Evolutionary conservation across 1,140 invertebrate species (phyloP).

Genomic region (Drosophila simulans): DNA sequence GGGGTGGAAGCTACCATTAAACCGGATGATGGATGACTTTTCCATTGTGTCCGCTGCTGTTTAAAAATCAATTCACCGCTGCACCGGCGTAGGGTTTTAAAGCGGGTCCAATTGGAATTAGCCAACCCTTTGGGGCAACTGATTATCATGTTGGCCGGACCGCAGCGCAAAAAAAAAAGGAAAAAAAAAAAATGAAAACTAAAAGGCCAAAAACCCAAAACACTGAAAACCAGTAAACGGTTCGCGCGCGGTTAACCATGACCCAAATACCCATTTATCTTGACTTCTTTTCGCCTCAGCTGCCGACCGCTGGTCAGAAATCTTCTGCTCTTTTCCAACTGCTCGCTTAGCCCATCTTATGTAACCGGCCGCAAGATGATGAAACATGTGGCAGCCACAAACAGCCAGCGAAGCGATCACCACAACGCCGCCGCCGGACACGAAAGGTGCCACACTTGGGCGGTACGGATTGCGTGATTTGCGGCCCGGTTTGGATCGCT

Average conservation of each 20-base stretch:
- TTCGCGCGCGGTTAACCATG: conserved; percentile 75
- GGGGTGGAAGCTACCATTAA: conserved; percentile 52
- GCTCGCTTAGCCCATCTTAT: conserved; percentile 52
- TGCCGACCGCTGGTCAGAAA: conserved; percentile 38
- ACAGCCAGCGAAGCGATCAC: conserved; percentile 44
- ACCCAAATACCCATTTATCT: conserved; percentile 79
- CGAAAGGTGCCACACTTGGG: conserved; percentile 70
- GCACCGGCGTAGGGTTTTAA: conserved; percentile 20
- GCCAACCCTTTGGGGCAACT: conserved; percentile 60
- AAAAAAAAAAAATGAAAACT: too few species aligned
- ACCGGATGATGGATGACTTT: conserved; percentile 71
- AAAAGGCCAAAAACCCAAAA: conserved; percentile 10
- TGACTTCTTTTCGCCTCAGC: conserved; percentile 66
- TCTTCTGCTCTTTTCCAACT: conserved; percentile 44
- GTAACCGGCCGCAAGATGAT: conserved; percentile 47
- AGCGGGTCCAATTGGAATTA: conserved; percentile 72
- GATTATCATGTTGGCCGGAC: conserved; percentile 50
- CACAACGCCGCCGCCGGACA: conserved; percentile 27
- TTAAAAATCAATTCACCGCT: conserved; percentile 38
- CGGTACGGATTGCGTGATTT: conserved; percentile 25
- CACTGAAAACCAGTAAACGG: conserved; percentile 68
- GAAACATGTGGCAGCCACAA: conserved; percentile 36
- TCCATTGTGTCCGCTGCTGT: conserved; percentile 39
- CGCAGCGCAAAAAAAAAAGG: conserved; percentile 34
- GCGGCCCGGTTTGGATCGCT: conserved; percentile 5